Percentiles rank a stretch among this genome's conserved stretches.
Evolutionary conservation across 2,797 vertebrate genomes (phyloP).

Genomic region (Pristis pectinata): DNA sequence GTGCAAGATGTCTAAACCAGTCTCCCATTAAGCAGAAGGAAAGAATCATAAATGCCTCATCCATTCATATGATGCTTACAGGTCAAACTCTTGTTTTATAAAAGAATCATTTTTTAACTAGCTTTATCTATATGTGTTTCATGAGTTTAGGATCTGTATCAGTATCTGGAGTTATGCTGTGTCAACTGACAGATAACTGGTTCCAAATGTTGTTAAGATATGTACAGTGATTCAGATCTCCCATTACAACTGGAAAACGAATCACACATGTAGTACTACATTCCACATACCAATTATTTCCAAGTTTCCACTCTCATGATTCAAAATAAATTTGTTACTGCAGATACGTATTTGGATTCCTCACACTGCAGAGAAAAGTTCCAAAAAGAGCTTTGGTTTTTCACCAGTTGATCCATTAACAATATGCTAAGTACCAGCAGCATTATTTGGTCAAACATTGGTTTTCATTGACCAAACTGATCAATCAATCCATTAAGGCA

Average conservation of each 20-base stretch:
- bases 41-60: background rate
- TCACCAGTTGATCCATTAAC: background rate
- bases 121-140: background rate
- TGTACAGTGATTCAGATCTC: background rate
- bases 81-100: background rate
- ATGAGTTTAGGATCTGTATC: background rate
- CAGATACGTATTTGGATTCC: background rate
- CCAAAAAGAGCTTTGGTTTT: background rate
- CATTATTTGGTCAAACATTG: background rate
- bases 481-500: background rate
- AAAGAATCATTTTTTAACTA: background rate
- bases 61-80: background rate
- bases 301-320: background rate
- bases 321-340: background rate
- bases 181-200: conserved; percentile 18
- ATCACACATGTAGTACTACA: conserved; percentile 29
- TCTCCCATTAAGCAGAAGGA: background rate
- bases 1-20: no score
- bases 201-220: conserved; percentile 26
- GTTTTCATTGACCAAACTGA: background rate
- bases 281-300: conserved; percentile 9
- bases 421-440: background rate
- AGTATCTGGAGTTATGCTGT: background rate
- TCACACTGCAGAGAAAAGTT: background rate
- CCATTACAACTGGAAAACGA: conserved; percentile 24